Evolutionary conservation across 2,113 vertebrate genomes (phyloP), one percentile per base, ranked within the genome.

Genomic region (Mormyrus lacerda): DNA sequence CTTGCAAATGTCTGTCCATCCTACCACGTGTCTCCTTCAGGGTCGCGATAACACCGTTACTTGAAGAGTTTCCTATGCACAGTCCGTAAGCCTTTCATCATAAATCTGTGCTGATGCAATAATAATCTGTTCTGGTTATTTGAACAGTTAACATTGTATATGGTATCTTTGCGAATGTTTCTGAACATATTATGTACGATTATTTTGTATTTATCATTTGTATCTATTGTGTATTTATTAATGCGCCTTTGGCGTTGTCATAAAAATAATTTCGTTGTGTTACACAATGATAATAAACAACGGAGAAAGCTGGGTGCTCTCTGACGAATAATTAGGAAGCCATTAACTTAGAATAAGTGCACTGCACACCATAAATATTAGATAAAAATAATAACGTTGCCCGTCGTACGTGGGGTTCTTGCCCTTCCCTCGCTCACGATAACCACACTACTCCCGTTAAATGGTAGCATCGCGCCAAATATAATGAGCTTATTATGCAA

Each of bases 401-500:
- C 58, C 58, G 24, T 61, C 24, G 24, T 24, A n/a, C 24, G 24
- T n/a, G 65, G 13, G 27, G 9, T 15, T 76, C 2, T 73, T 35
- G 27, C 27, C 69, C 13, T 31, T 7, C 3, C 3, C 51, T 51
- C 55, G 55, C 21, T 53, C 50, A 53, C 5, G 58, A 69, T 65
- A 65, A 65, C 24, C 58, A n/a, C 27, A 76, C 31, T 76, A 76
- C 31, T 39, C 35, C 58, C 31, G 50, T 85, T 13, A 85, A 35
- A 39, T 35, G 44, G 93, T 90, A 8, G 21, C 4, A 61, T 61
- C 53, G 53, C 19, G 7, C 51, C 58, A 50, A 47, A 55, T 84
- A 51, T 58, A 84, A 82, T 2, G 48, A 42, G 17, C 79, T 89
- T 1, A 69, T 93, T 47, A 88, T 58, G 86, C 89, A 91, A 73